phyloP scores from a whole-genome alignment of 2,888 invertebrate species.

The Eupithecia abbreviata region DNA sequence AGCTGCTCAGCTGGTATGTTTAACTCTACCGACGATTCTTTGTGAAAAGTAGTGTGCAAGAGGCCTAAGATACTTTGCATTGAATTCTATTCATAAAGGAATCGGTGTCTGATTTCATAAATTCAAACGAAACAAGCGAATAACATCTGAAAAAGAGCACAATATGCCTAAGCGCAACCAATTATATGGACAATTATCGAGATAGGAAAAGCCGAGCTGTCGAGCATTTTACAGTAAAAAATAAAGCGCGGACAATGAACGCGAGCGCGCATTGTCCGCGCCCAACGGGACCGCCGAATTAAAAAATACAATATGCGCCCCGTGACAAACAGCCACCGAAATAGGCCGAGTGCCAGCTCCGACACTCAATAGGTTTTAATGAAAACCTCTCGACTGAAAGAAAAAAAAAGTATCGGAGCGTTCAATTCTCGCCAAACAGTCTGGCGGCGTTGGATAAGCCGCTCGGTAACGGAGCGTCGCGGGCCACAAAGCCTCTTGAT shows the following conservation, averaged over 20 bases:
- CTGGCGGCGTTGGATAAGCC: conserved; percentile 68
- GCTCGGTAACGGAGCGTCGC: conserved; percentile 72
- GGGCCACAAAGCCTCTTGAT: conserved; percentile 79
- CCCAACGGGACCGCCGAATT: conserved; percentile 53
- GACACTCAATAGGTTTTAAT: conserved; percentile 61
- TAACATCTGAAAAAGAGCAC: conserved; percentile 50
- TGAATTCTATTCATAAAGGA: not conserved
- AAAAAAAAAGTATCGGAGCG: conserved; percentile 56
- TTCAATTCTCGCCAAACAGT: conserved; percentile 77
- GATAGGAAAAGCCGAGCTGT: conserved; percentile 61
- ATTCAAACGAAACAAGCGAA: conserved; percentile 29
- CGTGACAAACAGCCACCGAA: conserved; percentile 61
- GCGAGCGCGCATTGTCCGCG: conserved; percentile 52
- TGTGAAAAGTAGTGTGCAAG: not conserved
- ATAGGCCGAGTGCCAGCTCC: conserved; percentile 51
- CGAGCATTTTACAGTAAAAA: conserved; percentile 69
- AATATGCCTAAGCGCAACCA: conserved; percentile 75
- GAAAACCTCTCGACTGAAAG: conserved; percentile 55
- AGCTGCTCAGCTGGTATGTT: not conserved
- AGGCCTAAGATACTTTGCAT: not conserved
- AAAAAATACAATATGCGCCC: conserved; percentile 64
- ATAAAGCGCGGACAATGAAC: conserved; percentile 59
- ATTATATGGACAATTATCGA: conserved; percentile 80
- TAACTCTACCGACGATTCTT: not conserved
- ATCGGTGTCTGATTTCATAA: conserved; percentile 8